Conservation (phyloP, 2,113 vertebrate species). For the Callipepla squamata region DNA sequence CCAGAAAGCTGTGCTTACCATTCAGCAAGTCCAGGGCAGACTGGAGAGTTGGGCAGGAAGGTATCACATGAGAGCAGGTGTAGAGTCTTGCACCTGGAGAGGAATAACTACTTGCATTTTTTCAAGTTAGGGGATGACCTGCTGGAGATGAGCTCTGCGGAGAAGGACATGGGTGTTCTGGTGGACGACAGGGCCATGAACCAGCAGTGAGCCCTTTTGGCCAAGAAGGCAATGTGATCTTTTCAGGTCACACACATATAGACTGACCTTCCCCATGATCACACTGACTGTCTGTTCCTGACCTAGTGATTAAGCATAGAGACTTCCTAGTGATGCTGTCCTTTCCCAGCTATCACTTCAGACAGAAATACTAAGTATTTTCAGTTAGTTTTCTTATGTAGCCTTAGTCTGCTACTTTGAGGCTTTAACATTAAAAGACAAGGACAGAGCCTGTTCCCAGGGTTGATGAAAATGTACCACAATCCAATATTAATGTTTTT, state of each 20-base stretch:
- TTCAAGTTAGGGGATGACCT: no score
- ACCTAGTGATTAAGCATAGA: background rate
- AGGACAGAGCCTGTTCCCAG: background rate
- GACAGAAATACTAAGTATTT: background rate
- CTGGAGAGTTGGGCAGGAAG: no score
- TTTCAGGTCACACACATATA: no score
- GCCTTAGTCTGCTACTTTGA: background rate
- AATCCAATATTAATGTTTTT: background rate
- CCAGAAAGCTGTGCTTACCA: no score
- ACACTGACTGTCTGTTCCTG: background rate
- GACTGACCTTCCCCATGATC: background rate
- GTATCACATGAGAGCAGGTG: no score
- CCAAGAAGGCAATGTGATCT: background rate
- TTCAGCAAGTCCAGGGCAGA: no score
- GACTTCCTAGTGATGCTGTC: background rate
- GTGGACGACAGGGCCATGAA: no score
- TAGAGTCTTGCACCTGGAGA: no score
- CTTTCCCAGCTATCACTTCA: background rate
- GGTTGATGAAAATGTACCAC: background rate
- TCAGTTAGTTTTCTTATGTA: background rate
- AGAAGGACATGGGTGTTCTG: no score
- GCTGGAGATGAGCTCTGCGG: no score
- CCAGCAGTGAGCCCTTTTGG: no score
- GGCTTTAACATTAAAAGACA: background rate
- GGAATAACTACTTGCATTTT: no score